Base-by-base conservation (phyloP, 2,888 invertebrate species). In the Meliscaeva auricollis region DNA sequence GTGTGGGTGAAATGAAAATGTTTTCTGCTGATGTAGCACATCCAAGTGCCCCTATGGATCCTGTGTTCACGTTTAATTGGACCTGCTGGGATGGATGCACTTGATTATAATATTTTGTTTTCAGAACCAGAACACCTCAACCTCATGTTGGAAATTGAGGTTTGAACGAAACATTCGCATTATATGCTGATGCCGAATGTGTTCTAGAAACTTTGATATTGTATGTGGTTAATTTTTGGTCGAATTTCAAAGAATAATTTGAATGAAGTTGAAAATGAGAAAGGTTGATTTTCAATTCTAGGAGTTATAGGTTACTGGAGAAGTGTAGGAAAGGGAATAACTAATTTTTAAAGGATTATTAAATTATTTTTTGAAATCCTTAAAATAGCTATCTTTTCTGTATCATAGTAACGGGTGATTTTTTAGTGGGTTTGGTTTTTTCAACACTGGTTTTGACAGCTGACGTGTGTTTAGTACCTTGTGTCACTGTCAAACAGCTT, bases 61-160 rank as follows among this genome's bases (percentile, higher is more conserved):
- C 52, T 77, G 46, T 56, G 30, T 4, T 26, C 26, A 4, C 48
- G 58, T 50, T 66, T 73, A 79, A 73, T 73, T 79, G 50, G 26
- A 72, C 38, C 46, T 56, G 54, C 41, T 46, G 72, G 66, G 54
- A 50, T 46, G 72, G 41, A 44, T 60, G 74, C 44, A 44, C 66
- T 48, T 54, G 50, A 62, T 64, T 64, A 46, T 64, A 26, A n/a
- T n/a, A n/a, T 41, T 48, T 72, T 35, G 35, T 15, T 22, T 15
- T 74, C 20, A 3, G 22, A 13, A n/a, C n/a, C n/a, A n/a, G n/a
- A n/a, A n/a, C n/a, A n/a, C n/a, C n/a, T n/a, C n/a, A 17, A 13
- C 32, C n/a, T 75, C 56, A 26, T 30, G 56, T 58, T 46, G 30
- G 32, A 46, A 46, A 64, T 46, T 30, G 30, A 46, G 64, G 30